These are phyloP conservation scores for Amphiprion clarkii DNA, from an alignment of 2,797 vertebrate species.

Conservation along the genomic window DNA sequence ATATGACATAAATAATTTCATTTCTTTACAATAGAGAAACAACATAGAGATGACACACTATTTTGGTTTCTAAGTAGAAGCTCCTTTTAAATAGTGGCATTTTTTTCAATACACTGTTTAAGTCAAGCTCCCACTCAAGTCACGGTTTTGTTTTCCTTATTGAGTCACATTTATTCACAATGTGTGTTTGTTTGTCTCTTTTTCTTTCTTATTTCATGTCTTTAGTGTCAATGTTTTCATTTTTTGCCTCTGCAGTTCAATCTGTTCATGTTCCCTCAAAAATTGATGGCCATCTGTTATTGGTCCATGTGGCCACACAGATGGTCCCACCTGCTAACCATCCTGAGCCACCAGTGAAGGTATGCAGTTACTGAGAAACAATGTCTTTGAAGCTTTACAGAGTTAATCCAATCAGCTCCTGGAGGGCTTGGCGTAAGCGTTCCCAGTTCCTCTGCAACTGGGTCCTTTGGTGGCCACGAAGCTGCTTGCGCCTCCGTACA, in stretches of 20 bases:
- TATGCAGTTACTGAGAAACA: constrained; percentile 70
- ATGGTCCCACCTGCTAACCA: constrained; percentile 66
- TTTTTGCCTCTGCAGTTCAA: constrained; percentile 68
- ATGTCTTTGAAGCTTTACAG: constrained; percentile 74
- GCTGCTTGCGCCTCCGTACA: constrained; percentile 65
- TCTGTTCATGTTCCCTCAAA: constrained; percentile 67
- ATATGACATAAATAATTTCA: constrained; percentile 89
- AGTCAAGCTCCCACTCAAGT: constrained; percentile 84
- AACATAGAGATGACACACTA: constrained; percentile 91
- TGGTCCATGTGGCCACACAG: constrained; percentile 76
- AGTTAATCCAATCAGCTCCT: constrained; percentile 85
- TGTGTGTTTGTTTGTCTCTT: constrained; percentile 79
- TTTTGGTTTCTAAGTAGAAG: constrained; percentile 92
- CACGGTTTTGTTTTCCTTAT: constrained; percentile 76
- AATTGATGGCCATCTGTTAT: constrained; percentile 68
- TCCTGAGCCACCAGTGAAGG: constrained; percentile 68
- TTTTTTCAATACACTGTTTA: constrained; percentile 81
- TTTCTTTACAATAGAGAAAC: constrained; percentile 92
- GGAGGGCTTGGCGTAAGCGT: constrained; percentile 68
- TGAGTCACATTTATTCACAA: constrained; percentile 86
- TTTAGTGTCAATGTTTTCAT: constrained; percentile 65
- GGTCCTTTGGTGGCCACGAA: constrained; percentile 66
- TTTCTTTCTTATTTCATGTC: constrained; percentile 75
- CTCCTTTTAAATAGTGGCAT: constrained; percentile 89
- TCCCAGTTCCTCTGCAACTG: constrained; percentile 74